Base-by-base conservation (phyloP, 2,113 vertebrate species). In the Turdus rufiventris region DNA sequence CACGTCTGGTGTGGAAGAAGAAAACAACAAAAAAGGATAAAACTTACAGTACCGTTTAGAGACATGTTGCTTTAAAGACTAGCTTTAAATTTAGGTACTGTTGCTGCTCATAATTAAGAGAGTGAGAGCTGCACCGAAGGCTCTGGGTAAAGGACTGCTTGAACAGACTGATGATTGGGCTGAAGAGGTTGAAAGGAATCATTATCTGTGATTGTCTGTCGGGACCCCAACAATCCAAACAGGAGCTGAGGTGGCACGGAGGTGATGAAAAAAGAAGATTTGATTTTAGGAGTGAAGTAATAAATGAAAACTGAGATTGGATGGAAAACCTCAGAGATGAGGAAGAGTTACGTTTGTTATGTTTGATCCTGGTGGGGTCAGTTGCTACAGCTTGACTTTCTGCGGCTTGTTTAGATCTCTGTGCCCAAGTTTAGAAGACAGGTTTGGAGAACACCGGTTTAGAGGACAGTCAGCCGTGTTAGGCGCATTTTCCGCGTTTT, bases 401-500 rank as follows among this genome's bases (percentile, higher is more conserved):
- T 31, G 45, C 9, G 43, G 40, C 18, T 70, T 24, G 29, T 45
- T 81, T 10, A 28, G 40, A 5, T 26, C 28, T 28, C 26, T 11
- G 24, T 21, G 53, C 19, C 17, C 31, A 16, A 5, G 28, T 48
- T 13, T 31, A 54, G 12, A 51, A 67, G 38, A 3, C 33, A 14
- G 21, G 47, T 58, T 42, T 7, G 45, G n/a, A 53, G 10, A 43
- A 2, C 6, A 5, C 1, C 1, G 5, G 4, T 24, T 25, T 9
- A 14, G 57, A 11, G 43, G 5, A 11, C 9, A 21, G 33, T 9
- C 40, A 16, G 20, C 18, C 4, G 9, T 2, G 6, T 18, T 4
- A 1, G 34, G 3, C 0, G 4, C 14, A 0, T 67, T 36, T 14
- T 29, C 5, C 0, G 38, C 0, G 1, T 0, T 2, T 38, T 28